phyloP scores from a whole-genome alignment of 2,888 invertebrate genomes.

The Drosophila niveifrons region DNA sequence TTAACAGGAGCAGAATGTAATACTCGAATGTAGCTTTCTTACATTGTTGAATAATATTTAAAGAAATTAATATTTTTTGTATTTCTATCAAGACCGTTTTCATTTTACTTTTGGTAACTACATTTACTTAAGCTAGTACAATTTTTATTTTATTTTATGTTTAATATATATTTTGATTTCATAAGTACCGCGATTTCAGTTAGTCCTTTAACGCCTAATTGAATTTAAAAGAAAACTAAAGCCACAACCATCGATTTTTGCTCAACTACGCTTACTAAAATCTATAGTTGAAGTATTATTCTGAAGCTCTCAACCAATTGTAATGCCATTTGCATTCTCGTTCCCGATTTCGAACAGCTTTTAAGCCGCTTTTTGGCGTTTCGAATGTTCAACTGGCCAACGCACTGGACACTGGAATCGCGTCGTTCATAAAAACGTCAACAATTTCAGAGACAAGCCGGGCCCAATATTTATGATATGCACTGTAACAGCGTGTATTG shows the following conservation, averaged over 20 bases:
- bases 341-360: conserved; percentile 22
- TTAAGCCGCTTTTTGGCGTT: conserved; percentile 50
- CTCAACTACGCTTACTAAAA: neutral
- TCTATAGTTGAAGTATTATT: neutral
- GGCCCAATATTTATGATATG: conserved; percentile 54
- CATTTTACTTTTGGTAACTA: too few relatives aligned
- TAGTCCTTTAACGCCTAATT: neutral
- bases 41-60: too few relatives aligned
- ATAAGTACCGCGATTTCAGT: too few relatives aligned
- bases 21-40: too few relatives aligned
- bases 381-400: conserved; percentile 20
- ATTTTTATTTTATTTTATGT: too few relatives aligned
- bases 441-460: conserved; percentile 46
- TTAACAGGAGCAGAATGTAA: too few relatives aligned
- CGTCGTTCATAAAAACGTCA: conserved; percentile 52
- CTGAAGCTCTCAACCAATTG: conserved; percentile 19
- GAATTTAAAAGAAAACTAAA: neutral
- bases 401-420: conserved; percentile 10
- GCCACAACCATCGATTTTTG: neutral
- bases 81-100: too few relatives aligned
- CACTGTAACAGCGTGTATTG: conserved; percentile 23
- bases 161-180: too few relatives aligned
- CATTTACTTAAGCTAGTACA: too few relatives aligned
- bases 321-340: conserved; percentile 54
- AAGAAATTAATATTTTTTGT: too few relatives aligned